Evolutionary conservation across 2,888 invertebrate species (phyloP).

Genomic region (Agonopterix subpropinquella): DNA sequence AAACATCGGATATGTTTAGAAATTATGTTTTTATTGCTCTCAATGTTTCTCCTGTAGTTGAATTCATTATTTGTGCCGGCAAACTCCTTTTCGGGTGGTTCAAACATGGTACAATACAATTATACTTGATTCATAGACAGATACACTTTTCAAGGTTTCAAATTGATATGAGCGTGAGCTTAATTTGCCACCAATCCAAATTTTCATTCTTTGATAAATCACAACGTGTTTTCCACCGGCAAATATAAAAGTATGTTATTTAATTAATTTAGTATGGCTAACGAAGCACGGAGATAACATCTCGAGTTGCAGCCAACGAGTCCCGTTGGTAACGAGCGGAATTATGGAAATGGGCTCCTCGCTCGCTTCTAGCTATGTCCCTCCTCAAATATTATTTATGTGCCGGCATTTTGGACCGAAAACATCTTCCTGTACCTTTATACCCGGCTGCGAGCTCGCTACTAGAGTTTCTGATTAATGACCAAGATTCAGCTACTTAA

Average conservation of each 20-base stretch:
- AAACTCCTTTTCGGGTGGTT: no score
- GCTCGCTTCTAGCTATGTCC: slow-evolving; percentile 9
- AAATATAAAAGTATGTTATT: slow-evolving; percentile 11
- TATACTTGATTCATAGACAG: no score
- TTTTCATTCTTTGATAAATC: no score
- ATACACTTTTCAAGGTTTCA: no score
- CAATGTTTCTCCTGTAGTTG: no score
- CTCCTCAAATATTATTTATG: slow-evolving; percentile 36
- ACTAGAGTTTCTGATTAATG: slow-evolving; percentile 36
- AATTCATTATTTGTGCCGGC: no score
- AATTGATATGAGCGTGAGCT: no score
- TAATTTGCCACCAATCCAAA: no score
- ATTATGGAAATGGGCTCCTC: slow-evolving; percentile 56
- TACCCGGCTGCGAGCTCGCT: slow-evolving; percentile 9
- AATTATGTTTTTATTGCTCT: no score
- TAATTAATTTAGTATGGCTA: slow-evolving; percentile 42
- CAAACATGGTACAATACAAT: no score
- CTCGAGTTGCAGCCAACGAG: slow-evolving; percentile 23
- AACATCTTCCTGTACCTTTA: slow-evolving; percentile 29
- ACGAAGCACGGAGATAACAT: slow-evolving; percentile 40
- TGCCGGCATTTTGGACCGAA: slow-evolving; percentile 35
- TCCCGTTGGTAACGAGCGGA: slow-evolving; percentile 48
- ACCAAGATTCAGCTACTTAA: slow-evolving; percentile 21
- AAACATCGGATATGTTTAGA: no score
- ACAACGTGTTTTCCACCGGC: no score